Conservation (phyloP, 2,888 invertebrate species). For the Mesorhabditis belari region DNA sequence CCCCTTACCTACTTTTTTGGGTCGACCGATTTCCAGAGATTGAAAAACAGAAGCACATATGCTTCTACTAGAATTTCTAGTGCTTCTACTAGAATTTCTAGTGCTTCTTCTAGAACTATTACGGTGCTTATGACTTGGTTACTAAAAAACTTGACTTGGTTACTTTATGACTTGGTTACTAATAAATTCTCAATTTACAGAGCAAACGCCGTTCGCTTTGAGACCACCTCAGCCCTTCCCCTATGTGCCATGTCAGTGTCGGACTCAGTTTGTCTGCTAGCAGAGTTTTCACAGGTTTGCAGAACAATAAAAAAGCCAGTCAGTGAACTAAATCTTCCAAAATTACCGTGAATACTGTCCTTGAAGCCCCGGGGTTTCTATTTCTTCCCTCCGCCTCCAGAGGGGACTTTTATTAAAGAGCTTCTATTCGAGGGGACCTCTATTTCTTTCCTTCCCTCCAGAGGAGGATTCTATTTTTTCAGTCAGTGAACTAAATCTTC, state of each 20-base stretch:
- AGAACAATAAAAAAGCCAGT: neutral
- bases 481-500: neutral
- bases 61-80: too few species aligned
- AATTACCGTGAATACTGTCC: neutral
- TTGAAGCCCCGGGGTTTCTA: too few species aligned
- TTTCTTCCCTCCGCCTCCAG: too few species aligned
- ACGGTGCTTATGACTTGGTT: neutral
- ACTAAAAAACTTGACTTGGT: neutral
- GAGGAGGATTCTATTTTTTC: too few species aligned
- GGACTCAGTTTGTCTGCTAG: slow-evolving; percentile 27
- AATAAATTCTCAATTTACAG: slow-evolving; percentile 12
- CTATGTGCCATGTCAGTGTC: slow-evolving; percentile 46
- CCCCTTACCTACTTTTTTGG: too few species aligned
- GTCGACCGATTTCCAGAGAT: too few species aligned
- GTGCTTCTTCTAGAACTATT: too few species aligned
- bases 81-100: too few species aligned
- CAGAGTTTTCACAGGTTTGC: slow-evolving; percentile 17
- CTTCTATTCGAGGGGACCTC: too few species aligned
- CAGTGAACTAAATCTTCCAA: neutral
- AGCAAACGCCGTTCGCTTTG: slow-evolving; percentile 28
- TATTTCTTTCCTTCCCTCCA: too few species aligned
- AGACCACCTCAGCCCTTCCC: slow-evolving; percentile 46
- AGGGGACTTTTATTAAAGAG: too few species aligned
- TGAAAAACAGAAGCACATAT: too few species aligned
- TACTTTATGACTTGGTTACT: neutral